phyloP scores from a whole-genome alignment of 37 sponge, comb jelly and placozoan species.

The Aplysina aerophoba region DNA sequence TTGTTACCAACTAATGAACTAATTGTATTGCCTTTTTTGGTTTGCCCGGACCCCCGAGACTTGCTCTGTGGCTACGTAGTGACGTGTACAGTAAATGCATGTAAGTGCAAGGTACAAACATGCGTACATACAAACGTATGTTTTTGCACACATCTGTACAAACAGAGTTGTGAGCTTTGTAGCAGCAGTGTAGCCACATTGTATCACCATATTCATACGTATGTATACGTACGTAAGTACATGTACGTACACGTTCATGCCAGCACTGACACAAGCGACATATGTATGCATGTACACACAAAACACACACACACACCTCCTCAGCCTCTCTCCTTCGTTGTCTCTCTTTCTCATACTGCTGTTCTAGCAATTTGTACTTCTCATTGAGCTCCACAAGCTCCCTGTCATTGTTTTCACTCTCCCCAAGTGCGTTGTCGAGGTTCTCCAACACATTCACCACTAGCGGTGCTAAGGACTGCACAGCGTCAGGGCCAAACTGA shows the following conservation, averaged over 20 bases:
- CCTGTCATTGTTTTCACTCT: slow-evolving; percentile 54
- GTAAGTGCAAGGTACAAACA: not conserved
- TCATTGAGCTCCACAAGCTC: slow-evolving; percentile 24
- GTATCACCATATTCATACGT: too few species aligned
- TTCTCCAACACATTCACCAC: slow-evolving; percentile 82
- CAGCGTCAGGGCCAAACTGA: slow-evolving; percentile 67
- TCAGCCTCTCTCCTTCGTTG: slow-evolving; percentile 22
- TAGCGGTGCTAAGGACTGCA: slow-evolving; percentile 76
- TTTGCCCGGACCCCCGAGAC: too few species aligned
- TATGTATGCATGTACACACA: too few species aligned
- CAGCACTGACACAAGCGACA: too few species aligned
- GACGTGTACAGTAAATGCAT: too few species aligned
- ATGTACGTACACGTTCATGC: too few species aligned
- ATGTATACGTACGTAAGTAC: too few species aligned
- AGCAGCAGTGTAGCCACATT: too few species aligned
- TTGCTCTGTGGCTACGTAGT: too few species aligned
- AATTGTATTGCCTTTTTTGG: too few species aligned
- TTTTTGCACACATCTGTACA: not conserved
- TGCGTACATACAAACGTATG: slow-evolving; percentile 18
- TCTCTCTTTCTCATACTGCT: slow-evolving; percentile 37
- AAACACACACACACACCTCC: slow-evolving; percentile 4
- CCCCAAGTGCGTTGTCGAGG: slow-evolving; percentile 73
- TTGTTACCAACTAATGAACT: too few species aligned
- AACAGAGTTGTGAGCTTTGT: too few species aligned
- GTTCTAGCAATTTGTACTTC: slow-evolving; percentile 11